Base-by-base conservation (phyloP, 2,888 invertebrate genomes). In the Liposcelis brunnea region DNA sequence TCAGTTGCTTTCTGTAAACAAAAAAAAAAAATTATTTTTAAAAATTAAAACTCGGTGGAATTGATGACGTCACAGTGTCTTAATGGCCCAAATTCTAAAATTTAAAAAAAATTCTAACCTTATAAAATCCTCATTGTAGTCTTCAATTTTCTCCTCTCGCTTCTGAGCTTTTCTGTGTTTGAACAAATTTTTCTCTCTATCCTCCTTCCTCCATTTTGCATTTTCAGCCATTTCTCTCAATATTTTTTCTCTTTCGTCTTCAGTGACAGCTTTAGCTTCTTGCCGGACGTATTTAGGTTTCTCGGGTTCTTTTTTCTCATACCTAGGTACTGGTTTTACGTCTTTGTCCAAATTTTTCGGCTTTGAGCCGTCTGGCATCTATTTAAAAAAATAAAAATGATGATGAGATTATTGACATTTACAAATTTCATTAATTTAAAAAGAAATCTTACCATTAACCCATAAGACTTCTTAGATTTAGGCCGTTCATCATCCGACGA, bases 1-100 rank as follows among this genome's bases (percentile, higher is more conserved):
- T 66, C 51, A 81, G 66, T 60, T 84, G 74, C 53, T 76, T 77
- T 48, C 72, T 74, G 56, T 31, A 61, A 64, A 50, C 49, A 47
- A 47, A 45, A 35, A 35, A 44, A 31, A 12, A 43, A 48, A 42
- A n/a, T 16, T 32, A 10, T 32, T 32, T n/a, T n/a, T n/a, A n/a
- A n/a, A n/a, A n/a, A n/a, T n/a, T n/a, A n/a, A n/a, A n/a, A n/a
- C n/a, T n/a, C n/a, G n/a, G n/a, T n/a, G n/a, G n/a, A n/a, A n/a
- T n/a, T n/a, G n/a, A n/a, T n/a, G n/a, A n/a, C n/a, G n/a, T n/a
- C n/a, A n/a, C n/a, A n/a, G n/a, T n/a, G n/a, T n/a, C n/a, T n/a
- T n/a, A n/a, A n/a, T n/a, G n/a, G n/a, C n/a, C n/a, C n/a, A n/a
- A n/a, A n/a, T n/a, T n/a, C n/a, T n/a, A n/a, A n/a, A n/a, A n/a